These are phyloP conservation scores for Eleginops maclovinus DNA, from an alignment of 2,113 vertebrate genomes.

Conservation along the genomic window DNA sequence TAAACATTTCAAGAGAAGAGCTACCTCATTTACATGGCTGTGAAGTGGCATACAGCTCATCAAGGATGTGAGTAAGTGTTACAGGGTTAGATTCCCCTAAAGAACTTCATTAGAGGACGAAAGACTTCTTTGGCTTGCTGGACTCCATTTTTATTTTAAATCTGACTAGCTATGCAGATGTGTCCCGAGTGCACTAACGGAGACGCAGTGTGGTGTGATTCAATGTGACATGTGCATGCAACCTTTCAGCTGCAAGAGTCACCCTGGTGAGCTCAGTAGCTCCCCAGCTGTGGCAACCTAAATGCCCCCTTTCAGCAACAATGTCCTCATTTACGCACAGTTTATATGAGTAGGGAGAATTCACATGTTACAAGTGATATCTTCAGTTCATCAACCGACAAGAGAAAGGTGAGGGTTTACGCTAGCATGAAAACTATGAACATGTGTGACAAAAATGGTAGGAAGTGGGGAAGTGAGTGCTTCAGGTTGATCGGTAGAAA, in stretches of 20 bases:
- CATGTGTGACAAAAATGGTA: slow-evolving; percentile 31
- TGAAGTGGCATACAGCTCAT: background rate
- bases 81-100: background rate
- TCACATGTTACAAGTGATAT: background rate
- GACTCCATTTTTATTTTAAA: slow-evolving; percentile 6
- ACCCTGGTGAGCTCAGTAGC: slow-evolving; percentile 46
- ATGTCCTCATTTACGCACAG: background rate
- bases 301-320: slow-evolving; percentile 6
- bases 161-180: slow-evolving; percentile 27
- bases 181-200: slow-evolving; percentile 3
- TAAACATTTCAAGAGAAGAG: background rate
- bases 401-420: background rate
- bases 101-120: background rate
- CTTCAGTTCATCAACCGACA: background rate
- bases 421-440: slow-evolving; percentile 1
- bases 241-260: slow-evolving; percentile 46
- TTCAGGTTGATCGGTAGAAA: background rate
- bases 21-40: background rate
- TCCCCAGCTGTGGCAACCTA: slow-evolving; percentile 44
- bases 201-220: slow-evolving; percentile 34
- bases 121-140: slow-evolving; percentile 4
- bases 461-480: slow-evolving; percentile 58
- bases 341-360: background rate
- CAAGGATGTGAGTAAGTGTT: background rate
- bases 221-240: slow-evolving; percentile 66